Evolutionary conservation across 1,140 invertebrate species (phyloP).

Genomic region (Spodoptera frugiperda): DNA sequence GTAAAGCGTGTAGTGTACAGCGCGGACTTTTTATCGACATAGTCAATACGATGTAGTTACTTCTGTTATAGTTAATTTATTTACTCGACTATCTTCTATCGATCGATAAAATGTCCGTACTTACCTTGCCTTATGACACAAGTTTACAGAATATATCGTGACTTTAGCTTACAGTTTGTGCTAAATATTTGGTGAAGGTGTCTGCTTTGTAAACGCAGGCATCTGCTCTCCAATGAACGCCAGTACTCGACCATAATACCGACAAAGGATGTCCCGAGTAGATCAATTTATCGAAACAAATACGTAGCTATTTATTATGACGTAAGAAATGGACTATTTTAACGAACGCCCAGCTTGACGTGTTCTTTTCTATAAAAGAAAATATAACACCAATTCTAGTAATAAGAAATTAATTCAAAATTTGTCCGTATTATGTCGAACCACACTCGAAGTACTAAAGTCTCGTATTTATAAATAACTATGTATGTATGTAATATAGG

Average conservation of each 20-base stretch:
- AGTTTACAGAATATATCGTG: conserved; percentile 15
- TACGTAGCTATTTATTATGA: conserved; percentile 22
- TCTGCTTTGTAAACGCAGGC: not conserved
- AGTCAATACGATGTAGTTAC: conserved; percentile 36
- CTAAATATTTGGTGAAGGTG: conserved; percentile 10
- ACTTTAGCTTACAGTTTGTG: conserved; percentile 23
- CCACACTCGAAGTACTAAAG: conserved; percentile 38
- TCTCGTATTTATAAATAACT: conserved; percentile 23
- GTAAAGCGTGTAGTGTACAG: not conserved
- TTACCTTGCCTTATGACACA: not conserved
- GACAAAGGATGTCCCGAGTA: conserved; percentile 17
- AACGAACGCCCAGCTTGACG: not conserved
- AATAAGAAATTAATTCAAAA: not conserved
- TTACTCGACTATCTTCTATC: conserved; percentile 34
- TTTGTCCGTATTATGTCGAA: conserved; percentile 29
- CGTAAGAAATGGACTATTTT: conserved; percentile 12
- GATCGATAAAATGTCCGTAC: conserved; percentile 39
- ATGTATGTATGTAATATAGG: conserved; percentile 49
- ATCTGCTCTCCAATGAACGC: not conserved
- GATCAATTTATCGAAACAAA: conserved; percentile 18
- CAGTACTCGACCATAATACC: conserved; percentile 17
- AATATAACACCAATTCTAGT: not conserved
- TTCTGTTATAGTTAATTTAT: conserved; percentile 39
- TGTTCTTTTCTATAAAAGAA: conserved; percentile 2
- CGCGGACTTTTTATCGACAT: conserved; percentile 42